Evolutionary conservation across 1,140 invertebrate species (phyloP).

Genomic region (Adelges cooleyi): DNA sequence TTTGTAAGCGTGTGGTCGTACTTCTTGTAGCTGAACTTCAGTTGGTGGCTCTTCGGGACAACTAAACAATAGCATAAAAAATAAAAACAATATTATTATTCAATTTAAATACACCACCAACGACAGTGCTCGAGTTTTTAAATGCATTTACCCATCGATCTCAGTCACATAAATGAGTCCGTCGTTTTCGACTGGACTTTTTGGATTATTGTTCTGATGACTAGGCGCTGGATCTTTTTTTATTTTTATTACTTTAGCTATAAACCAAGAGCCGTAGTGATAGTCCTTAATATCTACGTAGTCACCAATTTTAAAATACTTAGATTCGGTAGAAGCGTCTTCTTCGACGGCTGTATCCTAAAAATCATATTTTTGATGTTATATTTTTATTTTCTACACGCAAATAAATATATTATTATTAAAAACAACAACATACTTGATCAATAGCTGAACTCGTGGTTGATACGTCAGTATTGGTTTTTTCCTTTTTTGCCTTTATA

Average conservation of each 20-base stretch:
- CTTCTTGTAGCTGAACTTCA: slow-evolving; percentile 39
- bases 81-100: too few relatives aligned
- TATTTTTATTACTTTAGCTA: slow-evolving; percentile 44
- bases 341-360: too few relatives aligned
- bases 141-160: slow-evolving; percentile 24
- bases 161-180: slow-evolving; percentile 35
- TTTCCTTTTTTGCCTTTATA: too few relatives aligned
- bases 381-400: too few relatives aligned
- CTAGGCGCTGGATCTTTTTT: slow-evolving; percentile 37
- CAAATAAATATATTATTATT: too few relatives aligned
- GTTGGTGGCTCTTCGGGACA: slow-evolving; percentile 42
- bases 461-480: too few relatives aligned
- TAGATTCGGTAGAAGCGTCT: not conserved
- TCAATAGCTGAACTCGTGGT: too few relatives aligned
- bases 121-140: too few relatives aligned
- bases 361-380: too few relatives aligned
- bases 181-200: slow-evolving; percentile 31
- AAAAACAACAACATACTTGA: too few relatives aligned
- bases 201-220: slow-evolving; percentile 42
- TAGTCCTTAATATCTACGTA: slow-evolving; percentile 52
- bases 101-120: too few relatives aligned
- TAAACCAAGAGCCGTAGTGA: slow-evolving; percentile 50
- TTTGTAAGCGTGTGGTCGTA: slow-evolving; percentile 54
- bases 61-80: too few relatives aligned
- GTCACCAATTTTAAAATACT: slow-evolving; percentile 47